Base-by-base conservation (phyloP, 2,113 vertebrate species). In the Nicator chloris region DNA sequence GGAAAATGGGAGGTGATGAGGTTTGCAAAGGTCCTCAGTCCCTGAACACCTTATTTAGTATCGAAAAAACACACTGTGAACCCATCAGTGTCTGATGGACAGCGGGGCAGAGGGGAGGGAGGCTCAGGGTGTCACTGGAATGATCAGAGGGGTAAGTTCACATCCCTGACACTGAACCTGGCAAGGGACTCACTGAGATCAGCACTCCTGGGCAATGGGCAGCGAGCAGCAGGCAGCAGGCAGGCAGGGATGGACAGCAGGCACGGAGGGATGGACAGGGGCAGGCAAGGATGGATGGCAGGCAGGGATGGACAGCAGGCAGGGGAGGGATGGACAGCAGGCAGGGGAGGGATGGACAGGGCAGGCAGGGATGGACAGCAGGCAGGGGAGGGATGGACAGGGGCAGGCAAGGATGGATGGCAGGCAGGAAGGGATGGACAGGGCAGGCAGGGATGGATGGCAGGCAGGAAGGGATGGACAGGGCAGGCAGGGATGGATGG, bases 201-300 rank as follows among this genome's bases (percentile, higher is more conserved):
- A 37, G 68, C 26, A 15, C 54, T 40, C 4, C 1, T 5, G 21
- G 47, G 63, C 0, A 0, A 37, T 4, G 4, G 23, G 33, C 30
- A 24, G 33, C 0, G 1, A 15, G 51, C 16, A 9, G 69, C 15
- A 20, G 42, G 35, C 20, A 44, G n/a, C n/a, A n/a, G n/a, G 47
- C 24, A 6, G 16, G 63, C 27, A 16, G 51, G 42, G 53, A 18
- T 7, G 19, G 20, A 28, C 72, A 47, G 26, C 10, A 6, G 54
- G 9, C 24, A 45, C 53, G 24, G 13, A 22, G 27, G 59, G 59
- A 39, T 6, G 6, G 37, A 18, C 37, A 60, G 42, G 50, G 9
- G n/a, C n/a, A n/a, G n/a, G n/a, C n/a, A n/a, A n/a, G n/a, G n/a
- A n/a, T n/a, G n/a, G n/a, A n/a, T n/a, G n/a, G n/a, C 27, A 11